A percentile compares a stretch with the other conserved stretches of the same genome.
These are phyloP conservation scores for Elanoides forficatus DNA, from an alignment of 2,113 vertebrate species.

Conservation along the genomic window DNA sequence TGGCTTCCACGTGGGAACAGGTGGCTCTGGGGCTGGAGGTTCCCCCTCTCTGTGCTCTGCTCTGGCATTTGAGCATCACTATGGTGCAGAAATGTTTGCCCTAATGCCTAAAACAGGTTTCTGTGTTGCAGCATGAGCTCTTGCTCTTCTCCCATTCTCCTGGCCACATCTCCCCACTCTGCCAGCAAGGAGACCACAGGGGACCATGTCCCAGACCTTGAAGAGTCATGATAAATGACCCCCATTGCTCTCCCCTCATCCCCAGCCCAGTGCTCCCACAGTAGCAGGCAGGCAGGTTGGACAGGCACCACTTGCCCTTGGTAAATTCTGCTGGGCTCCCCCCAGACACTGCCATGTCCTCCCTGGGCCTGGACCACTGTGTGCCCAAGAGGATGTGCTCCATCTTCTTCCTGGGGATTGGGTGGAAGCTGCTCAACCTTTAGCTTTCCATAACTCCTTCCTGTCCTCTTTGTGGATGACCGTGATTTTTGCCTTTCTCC, in stretches of 20 bases:
- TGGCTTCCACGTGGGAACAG: rapidly evolving
- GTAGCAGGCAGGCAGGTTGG: not conserved
- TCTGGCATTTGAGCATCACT: rapidly evolving
- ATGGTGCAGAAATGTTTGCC: not conserved
- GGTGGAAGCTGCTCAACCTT: not conserved
- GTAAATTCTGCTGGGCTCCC: not conserved
- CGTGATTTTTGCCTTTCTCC: not conserved
- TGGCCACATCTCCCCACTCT: not conserved
- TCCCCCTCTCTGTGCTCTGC: not conserved
- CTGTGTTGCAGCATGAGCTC: not conserved
- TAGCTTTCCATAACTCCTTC: not conserved
- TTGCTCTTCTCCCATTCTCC: not conserved
- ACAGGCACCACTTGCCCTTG: not conserved
- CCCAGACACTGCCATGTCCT: not conserved
- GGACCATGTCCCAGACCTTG: not conserved
- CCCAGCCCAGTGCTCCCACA: not conserved
- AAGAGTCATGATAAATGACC: not conserved
- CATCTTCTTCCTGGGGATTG: not conserved
- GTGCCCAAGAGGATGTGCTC: not conserved
- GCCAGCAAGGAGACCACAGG: not conserved
- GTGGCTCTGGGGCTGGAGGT: not conserved
- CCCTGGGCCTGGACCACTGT: no score
- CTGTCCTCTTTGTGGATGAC: not conserved
- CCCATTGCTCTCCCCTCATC: rapidly evolving
- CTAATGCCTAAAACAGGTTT: not conserved